Percentiles rank a stretch among this genome's conserved stretches.
Evolutionary conservation across 1,140 invertebrate genomes (phyloP).

Genomic region (Drosophila pectinifera): DNA sequence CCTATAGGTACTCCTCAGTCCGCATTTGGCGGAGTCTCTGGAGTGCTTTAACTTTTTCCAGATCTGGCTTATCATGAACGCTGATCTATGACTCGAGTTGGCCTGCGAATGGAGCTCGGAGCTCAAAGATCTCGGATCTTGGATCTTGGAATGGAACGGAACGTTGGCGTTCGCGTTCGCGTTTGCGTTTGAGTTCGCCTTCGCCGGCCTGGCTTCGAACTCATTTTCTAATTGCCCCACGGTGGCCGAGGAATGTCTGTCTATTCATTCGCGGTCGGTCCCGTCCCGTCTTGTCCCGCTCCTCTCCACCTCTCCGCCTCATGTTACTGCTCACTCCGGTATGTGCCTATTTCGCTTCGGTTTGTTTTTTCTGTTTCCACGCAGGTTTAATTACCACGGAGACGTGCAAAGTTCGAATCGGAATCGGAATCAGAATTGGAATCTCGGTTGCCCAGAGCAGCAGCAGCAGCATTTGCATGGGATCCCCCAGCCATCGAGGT

Average conservation of each 20-base stretch:
- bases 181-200: constrained; percentile 5
- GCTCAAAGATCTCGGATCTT: constrained; percentile 10
- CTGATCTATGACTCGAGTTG: constrained; percentile 73
- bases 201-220: constrained; percentile 59
- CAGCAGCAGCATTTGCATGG: constrained; percentile 58
- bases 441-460: constrained; percentile 38
- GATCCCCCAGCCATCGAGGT: constrained; percentile 9
- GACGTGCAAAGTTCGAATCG: constrained; percentile 56
- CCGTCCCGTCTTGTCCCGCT: background rate
- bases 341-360: constrained; percentile 52
- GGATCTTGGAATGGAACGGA: constrained; percentile 51
- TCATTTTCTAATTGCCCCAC: constrained; percentile 82
- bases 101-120: constrained; percentile 35
- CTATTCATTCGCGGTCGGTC: constrained; percentile 65
- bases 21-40: background rate
- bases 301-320: constrained; percentile 3
- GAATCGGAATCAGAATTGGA: constrained; percentile 56
- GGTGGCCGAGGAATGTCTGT: constrained; percentile 73
- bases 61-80: constrained; percentile 74
- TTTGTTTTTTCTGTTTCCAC: constrained; percentile 41
- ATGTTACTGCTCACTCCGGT: constrained; percentile 32
- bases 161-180: constrained; percentile 31
- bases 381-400: constrained; percentile 71
- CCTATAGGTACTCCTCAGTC: constrained; percentile 24
- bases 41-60: constrained; percentile 8